Evolutionary conservation across 1,140 invertebrate genomes (phyloP), one percentile per base, ranked within the genome.

Genomic region (Onthophagus taurus): DNA sequence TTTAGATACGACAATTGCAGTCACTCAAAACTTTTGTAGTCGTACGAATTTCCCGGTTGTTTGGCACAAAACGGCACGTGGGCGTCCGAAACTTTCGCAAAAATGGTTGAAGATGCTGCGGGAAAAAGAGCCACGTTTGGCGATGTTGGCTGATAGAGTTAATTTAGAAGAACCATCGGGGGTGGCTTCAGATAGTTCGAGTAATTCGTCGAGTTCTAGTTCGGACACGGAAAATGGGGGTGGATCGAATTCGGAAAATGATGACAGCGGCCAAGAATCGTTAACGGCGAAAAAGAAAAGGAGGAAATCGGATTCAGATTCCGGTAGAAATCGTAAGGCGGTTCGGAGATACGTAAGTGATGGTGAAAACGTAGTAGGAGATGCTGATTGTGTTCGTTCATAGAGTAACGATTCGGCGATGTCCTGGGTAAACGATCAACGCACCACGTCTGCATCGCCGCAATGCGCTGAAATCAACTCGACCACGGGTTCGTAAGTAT

Each of bases 21-120:
- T 99, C 0, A 99, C 96, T 1, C 95, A 99, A 66, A 99, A 99
- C 67, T 99, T 97, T 65, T 93, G 89, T 64, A 96, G 91, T 48
- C 74, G 81, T 35, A 91, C 89, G 1, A 99, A 98, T 70, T 97
- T 99, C 65, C 90, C 91, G 5, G 78, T 96, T 19, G 92, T 97
- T 0, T 98, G 94, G 94, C 93, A 97, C 63, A 98, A 98, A 75
- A 97, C 94, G 26, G 87, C 95, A 41, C 74, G 92, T 26, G 93
- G 94, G 13, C 71, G 94, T 37, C 94, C 94, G 18, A 97, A 97
- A 66, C 68, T 99, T 41, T 95, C 93, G 0, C 42, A 49, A 26
- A 74, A 70, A 56, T 75, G 71, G 71, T 52, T 72, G 9, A 68
- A 65, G 51, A 60, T 67, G 41, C 57, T 75, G 24, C 61, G 76